Conservation (phyloP, 2,888 invertebrate species). For the Cancer borealis region DNA sequence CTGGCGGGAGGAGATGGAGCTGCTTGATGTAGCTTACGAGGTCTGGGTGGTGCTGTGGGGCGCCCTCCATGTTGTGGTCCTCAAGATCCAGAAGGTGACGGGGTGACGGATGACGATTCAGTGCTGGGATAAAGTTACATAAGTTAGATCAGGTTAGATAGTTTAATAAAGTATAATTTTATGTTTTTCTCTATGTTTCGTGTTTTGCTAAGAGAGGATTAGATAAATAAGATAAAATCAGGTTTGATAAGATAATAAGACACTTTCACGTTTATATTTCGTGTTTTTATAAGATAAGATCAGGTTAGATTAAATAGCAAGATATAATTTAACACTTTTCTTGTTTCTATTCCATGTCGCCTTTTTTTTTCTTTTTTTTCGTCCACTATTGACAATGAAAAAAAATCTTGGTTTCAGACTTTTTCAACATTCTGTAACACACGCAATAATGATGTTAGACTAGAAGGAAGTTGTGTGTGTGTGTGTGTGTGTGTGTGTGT, state of each 20-base stretch:
- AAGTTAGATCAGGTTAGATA: not conserved
- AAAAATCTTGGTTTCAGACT: not conserved
- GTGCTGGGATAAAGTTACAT: not conserved
- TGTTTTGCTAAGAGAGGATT: not conserved
- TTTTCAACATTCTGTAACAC: not conserved
- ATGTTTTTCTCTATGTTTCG: not conserved
- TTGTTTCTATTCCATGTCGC: not conserved
- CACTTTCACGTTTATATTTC: too few species aligned
- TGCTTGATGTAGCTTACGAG: constrained; percentile 69
- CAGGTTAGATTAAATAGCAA: too few species aligned
- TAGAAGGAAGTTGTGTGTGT: not conserved
- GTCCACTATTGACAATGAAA: not conserved
- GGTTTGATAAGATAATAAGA: too few species aligned
- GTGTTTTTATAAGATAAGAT: too few species aligned
- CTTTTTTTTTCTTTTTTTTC: not conserved
- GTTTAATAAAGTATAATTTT: not conserved
- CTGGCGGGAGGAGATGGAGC: constrained; percentile 65
- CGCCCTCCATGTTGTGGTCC: constrained; percentile 70
- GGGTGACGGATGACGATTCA: constrained; percentile 53
- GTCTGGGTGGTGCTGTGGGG: constrained; percentile 71
- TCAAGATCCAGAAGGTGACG: constrained; percentile 57
- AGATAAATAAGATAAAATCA: too few species aligned
- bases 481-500: not conserved
- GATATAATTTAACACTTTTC: too few species aligned
- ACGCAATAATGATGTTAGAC: not conserved